Evolutionary conservation across 2,113 vertebrate genomes (phyloP).

Genomic region (Caranx melampygus): DNA sequence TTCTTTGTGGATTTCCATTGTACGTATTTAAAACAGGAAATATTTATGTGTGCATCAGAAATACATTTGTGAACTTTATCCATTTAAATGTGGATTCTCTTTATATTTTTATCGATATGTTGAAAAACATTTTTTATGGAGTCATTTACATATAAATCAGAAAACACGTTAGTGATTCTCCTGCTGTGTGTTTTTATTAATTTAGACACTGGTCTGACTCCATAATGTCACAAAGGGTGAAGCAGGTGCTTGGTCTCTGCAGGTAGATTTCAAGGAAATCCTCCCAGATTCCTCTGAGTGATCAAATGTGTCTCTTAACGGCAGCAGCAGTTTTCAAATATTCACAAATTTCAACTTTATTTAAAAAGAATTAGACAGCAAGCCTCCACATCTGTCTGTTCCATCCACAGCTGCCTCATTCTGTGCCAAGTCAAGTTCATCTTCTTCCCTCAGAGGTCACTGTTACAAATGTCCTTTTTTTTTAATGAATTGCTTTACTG

Average conservation of each 20-base stretch:
- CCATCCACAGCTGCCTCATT: constrained; percentile 33
- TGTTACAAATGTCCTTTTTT: constrained; percentile 31
- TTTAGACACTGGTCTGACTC: too few relatives aligned
- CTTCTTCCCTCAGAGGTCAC: constrained; percentile 13
- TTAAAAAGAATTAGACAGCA: background rate
- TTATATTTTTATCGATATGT: too few relatives aligned
- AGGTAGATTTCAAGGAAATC: background rate
- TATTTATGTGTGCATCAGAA: too few relatives aligned
- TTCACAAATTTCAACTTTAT: background rate
- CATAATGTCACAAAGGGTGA: background rate
- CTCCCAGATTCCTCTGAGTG: constrained; percentile 7
- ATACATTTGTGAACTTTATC: too few relatives aligned
- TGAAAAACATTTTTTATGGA: too few relatives aligned
- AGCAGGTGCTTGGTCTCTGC: background rate
- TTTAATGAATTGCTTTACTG: background rate
- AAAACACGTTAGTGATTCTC: too few relatives aligned
- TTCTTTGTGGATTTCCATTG: too few relatives aligned
- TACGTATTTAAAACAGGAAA: too few relatives aligned
- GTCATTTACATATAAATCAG: too few relatives aligned
- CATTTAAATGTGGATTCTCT: too few relatives aligned
- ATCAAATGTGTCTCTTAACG: background rate
- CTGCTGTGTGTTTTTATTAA: too few relatives aligned
- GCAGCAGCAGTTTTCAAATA: background rate
- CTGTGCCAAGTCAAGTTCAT: constrained; percentile 49
- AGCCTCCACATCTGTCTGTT: background rate